A percentile compares a stretch with the other conserved stretches of the same genome.
Evolutionary conservation across 1,140 invertebrate genomes (phyloP).

Genomic region (Pemphigus obesinymphae): DNA sequence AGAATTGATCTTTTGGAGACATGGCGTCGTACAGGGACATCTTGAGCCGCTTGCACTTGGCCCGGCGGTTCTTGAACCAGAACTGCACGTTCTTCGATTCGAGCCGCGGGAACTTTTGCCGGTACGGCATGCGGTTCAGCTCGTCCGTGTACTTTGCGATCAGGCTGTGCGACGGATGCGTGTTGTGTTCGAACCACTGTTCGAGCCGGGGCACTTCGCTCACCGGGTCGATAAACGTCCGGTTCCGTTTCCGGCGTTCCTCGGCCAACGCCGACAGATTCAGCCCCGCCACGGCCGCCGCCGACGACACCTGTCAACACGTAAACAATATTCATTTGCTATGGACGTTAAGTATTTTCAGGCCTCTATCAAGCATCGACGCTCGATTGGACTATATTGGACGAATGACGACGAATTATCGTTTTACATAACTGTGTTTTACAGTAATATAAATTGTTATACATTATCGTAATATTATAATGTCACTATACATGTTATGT

Average conservation of each 20-base stretch:
- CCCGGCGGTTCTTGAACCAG: conserved; percentile 92
- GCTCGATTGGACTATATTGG: background rate
- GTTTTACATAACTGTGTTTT: too few species aligned
- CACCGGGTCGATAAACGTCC: conserved; percentile 98
- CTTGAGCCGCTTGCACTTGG: conserved; percentile 90
- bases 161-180: conserved; percentile 92
- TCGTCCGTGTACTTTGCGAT: conserved; percentile 96
- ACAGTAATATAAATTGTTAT: too few species aligned
- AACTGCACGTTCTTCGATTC: conserved; percentile 98
- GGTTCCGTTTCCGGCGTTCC: conserved; percentile 84
- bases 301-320: background rate
- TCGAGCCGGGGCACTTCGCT: conserved; percentile 94
- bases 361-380: too few species aligned
- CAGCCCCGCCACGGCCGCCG: conserved; percentile 26
- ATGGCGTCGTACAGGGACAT: conserved; percentile 68
- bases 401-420: too few species aligned
- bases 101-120: conserved; percentile 91
- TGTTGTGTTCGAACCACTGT: conserved; percentile 95
- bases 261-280: conserved; percentile 57
- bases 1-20: conserved; percentile 45
- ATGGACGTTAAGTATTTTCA: too few species aligned
- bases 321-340: background rate
- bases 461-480: too few species aligned
- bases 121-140: conserved; percentile 87
- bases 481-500: too few species aligned